phyloP scores from a whole-genome alignment of 2,113 vertebrate genomes.

The Corythaeola cristata region DNA sequence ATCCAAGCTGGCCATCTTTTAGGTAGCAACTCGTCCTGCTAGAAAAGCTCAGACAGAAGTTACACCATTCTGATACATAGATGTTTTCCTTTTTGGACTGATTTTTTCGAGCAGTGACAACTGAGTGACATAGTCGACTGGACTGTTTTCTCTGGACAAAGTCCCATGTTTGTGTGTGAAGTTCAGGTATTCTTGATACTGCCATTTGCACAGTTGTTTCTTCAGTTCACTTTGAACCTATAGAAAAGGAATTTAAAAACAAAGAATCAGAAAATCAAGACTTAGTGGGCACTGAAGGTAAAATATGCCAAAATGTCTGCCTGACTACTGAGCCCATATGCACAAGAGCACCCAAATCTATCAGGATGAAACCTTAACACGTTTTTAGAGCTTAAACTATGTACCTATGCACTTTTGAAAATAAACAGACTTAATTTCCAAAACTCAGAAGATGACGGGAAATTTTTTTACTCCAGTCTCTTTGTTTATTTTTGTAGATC shows the following conservation, averaged over 20 bases:
- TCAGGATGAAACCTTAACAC: neutral
- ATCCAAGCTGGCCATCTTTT: neutral
- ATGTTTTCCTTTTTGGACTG: conserved; percentile 60
- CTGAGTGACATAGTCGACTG: conserved; percentile 73
- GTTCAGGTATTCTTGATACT: conserved; percentile 69
- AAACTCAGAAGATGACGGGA: neutral
- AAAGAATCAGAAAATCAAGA: neutral
- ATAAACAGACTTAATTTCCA: neutral
- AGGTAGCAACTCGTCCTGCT: neutral
- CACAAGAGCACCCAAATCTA: neutral
- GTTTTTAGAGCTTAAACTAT: neutral
- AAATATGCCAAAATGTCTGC: neutral
- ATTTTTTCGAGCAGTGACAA: conserved; percentile 73
- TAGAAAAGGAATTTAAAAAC: neutral
- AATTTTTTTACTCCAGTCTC: neutral
- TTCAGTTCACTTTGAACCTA: conserved; percentile 85
- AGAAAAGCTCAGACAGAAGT: conserved; percentile 30
- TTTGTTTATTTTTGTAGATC: neutral
- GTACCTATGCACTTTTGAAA: neutral
- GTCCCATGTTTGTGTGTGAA: conserved; percentile 69
- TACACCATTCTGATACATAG: neutral
- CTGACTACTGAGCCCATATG: neutral
- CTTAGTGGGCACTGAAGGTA: neutral
- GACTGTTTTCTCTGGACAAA: conserved; percentile 80
- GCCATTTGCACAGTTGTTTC: conserved; percentile 76